phyloP scores from a whole-genome alignment of 2,113 vertebrate genomes.

The Sinocyclocheilus anshuiensis region DNA sequence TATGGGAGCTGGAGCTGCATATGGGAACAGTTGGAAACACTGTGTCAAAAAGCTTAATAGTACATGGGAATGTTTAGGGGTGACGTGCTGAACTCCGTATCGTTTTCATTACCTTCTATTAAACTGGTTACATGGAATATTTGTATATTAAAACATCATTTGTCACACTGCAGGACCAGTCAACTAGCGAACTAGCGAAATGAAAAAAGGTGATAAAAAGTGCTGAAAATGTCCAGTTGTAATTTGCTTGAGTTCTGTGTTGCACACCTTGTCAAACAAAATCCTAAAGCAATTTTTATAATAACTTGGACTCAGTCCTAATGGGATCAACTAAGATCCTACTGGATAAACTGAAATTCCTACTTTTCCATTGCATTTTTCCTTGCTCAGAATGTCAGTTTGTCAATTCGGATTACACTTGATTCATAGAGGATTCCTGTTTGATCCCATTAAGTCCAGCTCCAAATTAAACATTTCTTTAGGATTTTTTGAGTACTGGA shows the following conservation, averaged over 20 bases:
- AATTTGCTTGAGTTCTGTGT: background rate
- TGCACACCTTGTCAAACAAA: background rate
- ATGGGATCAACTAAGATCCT: constrained; percentile 1
- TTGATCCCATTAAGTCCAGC: background rate
- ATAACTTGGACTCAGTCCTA: constrained; percentile 1
- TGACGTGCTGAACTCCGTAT: background rate
- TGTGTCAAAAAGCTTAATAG: constrained; percentile 6
- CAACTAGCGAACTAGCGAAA: background rate
- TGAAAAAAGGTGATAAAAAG: background rate
- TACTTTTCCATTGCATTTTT: background rate
- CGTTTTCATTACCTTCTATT: background rate
- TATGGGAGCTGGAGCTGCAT: background rate
- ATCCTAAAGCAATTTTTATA: background rate
- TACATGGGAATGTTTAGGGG: background rate
- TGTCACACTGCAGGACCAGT: background rate
- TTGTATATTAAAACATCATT: background rate
- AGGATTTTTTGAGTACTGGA: background rate
- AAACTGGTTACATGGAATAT: constrained; percentile 2
- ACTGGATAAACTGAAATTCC: background rate
- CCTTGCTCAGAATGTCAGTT: background rate
- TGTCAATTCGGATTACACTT: background rate
- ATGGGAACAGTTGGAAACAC: constrained; percentile 27
- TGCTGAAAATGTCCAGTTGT: background rate
- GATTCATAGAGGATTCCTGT: background rate
- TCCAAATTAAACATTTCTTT: background rate